Evolutionary conservation across 2,113 vertebrate genomes (phyloP), one percentile per base, ranked within the genome.

Genomic region (Ageneiosus marmoratus): DNA sequence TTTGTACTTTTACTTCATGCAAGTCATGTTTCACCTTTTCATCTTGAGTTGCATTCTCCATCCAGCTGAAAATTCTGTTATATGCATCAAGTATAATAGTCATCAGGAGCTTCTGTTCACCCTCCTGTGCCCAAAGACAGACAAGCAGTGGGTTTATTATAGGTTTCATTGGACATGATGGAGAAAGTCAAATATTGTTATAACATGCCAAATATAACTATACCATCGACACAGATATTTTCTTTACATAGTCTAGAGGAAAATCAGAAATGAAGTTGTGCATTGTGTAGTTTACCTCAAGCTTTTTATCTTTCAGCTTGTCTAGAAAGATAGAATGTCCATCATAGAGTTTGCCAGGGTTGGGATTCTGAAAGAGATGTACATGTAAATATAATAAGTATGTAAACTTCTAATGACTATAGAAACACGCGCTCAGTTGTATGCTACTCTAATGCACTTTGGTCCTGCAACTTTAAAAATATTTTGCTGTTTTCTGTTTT

Each of bases 91-190:
- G 80, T n/a, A 83, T 73, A 12, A 86, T 77, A 34, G 76, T 83
- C 87, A 88, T 86, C n/a, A 88, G 24, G 5, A 88, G 83, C 72
- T 84, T 84, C 83, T 86, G 85, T 72, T 88, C 87, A 63, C 34
- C 12, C 29, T 72, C 72, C 85, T 88, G 75, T 55, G 32, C 37
- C 50, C 12, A 56, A 80, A 78, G 29, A 22, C 27, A 41, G 20
- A 79, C 53, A 55, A 70, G 16, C 13, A 58, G 29, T 34, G 48
- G 29, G 51, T 16, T 37, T 29, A 76, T 27, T n/a, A 58, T 34
- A 50, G 44, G 24, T 58, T 27, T 56, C 37, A 1, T 55, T n/a
- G 37, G 15, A 13, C 50, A 76, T 76, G 50, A 18, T 55, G 32
- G 16, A 55, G 50, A 48, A 46, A 48, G 37, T 70, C 11, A 63